These are phyloP conservation scores for Sparus aurata DNA, from an alignment of 2,797 vertebrate genomes.

Conservation along the genomic window DNA sequence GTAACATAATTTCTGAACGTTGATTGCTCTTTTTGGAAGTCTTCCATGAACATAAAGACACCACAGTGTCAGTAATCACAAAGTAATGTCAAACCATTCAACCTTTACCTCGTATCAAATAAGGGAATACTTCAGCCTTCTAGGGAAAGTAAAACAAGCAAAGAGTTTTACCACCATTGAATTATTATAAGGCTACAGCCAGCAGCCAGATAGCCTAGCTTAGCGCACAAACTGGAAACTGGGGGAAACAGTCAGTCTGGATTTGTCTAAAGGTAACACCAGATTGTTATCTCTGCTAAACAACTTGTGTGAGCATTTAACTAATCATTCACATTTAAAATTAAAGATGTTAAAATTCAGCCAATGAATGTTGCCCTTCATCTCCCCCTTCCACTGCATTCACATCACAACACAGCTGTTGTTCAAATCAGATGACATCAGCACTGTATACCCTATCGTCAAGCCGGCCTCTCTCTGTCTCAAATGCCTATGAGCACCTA, in stretches of 20 bases:
- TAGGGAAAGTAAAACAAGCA: too few species aligned
- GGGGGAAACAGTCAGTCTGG: neutral
- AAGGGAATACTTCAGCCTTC: neutral
- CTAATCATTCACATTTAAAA: neutral
- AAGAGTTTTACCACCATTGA: too few species aligned
- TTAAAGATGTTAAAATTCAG: too few species aligned
- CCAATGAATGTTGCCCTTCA: too few species aligned
- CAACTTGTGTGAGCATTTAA: neutral
- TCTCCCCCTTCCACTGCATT: too few species aligned
- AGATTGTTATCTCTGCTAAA: neutral
- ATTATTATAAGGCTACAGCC: neutral
- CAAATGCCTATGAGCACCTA: too few species aligned
- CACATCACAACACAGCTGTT: too few species aligned
- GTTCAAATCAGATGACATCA: too few species aligned
- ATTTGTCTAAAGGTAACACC: neutral
- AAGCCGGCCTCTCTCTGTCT: too few species aligned
- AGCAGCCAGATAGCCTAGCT: neutral
- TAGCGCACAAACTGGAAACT: neutral
- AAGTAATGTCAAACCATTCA: neutral
- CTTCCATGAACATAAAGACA: neutral
- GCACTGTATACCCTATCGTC: too few species aligned
- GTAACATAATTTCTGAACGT: neutral
- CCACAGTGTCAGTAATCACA: neutral
- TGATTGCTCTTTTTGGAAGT: neutral
- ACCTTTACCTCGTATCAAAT: neutral